Conservation (phyloP, 2,113 vertebrate genomes). For the Motacilla alba region DNA sequence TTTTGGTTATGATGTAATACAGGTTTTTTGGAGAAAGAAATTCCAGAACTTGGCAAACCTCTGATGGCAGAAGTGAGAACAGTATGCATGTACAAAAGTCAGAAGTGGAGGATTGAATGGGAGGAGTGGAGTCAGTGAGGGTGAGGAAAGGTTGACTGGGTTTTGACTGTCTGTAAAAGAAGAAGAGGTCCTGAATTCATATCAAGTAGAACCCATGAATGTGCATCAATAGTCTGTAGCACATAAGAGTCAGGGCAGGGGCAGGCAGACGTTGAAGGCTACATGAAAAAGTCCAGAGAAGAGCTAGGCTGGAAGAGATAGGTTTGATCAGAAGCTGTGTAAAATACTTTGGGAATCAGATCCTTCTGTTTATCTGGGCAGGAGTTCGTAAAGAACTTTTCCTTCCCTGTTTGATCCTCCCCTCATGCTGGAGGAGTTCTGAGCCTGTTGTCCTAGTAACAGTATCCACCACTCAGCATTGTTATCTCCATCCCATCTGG, state of each 20-base stretch:
- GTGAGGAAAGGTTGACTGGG: neutral
- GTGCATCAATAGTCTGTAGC: neutral
- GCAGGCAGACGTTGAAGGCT: neutral
- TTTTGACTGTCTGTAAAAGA: neutral
- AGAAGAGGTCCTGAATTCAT: neutral
- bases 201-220: neutral
- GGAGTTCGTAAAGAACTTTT: neutral
- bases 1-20: neutral
- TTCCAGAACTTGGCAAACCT: neutral
- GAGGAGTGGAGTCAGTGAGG: neutral
- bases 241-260: accelerated
- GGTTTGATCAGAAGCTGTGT: neutral
- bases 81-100: neutral
- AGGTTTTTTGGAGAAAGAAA: neutral
- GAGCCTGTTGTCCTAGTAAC: neutral
- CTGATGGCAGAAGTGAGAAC: neutral
- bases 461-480: neutral
- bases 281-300: neutral
- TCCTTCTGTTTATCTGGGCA: neutral
- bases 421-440: neutral
- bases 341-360: neutral
- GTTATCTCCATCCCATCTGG: neutral
- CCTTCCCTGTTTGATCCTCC: neutral
- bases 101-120: neutral
- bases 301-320: neutral